phyloP scores from a whole-genome alignment of 2,113 vertebrate genomes.

The Lynx canadensis region DNA sequence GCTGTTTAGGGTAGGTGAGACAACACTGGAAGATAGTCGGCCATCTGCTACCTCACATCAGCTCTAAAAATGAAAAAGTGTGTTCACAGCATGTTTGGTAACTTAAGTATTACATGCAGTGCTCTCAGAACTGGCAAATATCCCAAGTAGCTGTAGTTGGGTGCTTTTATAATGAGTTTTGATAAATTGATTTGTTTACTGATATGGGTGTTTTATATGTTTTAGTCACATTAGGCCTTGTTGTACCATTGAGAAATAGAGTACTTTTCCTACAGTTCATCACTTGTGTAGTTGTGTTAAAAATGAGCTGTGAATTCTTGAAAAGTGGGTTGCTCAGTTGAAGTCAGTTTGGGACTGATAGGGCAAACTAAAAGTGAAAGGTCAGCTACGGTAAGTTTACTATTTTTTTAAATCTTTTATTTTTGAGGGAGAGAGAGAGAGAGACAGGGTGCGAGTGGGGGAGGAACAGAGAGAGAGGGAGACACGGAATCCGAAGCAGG shows the following conservation, averaged over 20 bases:
- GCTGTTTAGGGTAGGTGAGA: not conserved
- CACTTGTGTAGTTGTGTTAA: not conserved
- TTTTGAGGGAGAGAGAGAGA: too few relatives aligned
- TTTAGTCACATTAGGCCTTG: not conserved
- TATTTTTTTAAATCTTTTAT: too few relatives aligned
- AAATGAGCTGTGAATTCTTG: not conserved
- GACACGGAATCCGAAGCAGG: too few relatives aligned
- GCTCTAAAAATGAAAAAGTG: not conserved
- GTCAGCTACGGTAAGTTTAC: not conserved
- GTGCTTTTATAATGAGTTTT: not conserved
- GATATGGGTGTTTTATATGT: constrained; percentile 13
- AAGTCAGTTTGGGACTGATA: not conserved
- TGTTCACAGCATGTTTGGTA: not conserved
- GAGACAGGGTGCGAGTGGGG: too few relatives aligned
- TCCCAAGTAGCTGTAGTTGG: not conserved
- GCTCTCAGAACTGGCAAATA: not conserved
- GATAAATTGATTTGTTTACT: not conserved
- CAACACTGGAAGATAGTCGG: not conserved
- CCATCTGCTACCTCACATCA: not conserved
- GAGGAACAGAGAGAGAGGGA: too few relatives aligned
- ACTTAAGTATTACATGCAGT: not conserved
- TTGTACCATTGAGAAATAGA: constrained; percentile 31
- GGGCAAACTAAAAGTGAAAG: not conserved
- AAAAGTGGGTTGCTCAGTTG: not conserved
- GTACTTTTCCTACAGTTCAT: not conserved